phyloP scores from a whole-genome alignment of 2,113 vertebrate genomes.

The Sander vitreus region DNA sequence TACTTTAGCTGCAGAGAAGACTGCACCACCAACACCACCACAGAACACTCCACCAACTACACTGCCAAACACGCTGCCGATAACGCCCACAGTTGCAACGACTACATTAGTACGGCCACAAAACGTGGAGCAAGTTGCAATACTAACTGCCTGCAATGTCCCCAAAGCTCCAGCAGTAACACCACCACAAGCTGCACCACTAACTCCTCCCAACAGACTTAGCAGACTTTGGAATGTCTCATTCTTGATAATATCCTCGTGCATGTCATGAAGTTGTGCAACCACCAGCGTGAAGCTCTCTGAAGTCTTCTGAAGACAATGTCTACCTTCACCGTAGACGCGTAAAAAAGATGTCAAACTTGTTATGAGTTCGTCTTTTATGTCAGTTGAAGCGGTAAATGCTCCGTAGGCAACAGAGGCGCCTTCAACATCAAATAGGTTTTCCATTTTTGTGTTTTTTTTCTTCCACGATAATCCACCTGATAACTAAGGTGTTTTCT shows the following conservation, averaged over 20 bases:
- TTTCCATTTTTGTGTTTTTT: conserved; percentile 7
- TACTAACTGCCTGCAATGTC: not conserved
- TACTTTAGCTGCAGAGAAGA: fast-evolving
- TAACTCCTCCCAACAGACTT: not conserved
- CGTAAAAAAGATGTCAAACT: not conserved
- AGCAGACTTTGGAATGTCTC: fast-evolving
- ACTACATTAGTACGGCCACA: not conserved
- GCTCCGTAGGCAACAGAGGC: too few species aligned
- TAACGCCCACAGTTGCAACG: not conserved
- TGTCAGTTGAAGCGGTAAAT: not conserved
- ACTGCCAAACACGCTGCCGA: conserved; percentile 4
- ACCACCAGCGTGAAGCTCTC: not conserved
- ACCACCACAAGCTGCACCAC: not conserved
- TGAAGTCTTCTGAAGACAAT: not conserved
- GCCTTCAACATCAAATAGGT: too few species aligned
- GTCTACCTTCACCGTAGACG: not conserved
- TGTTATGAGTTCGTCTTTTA: fast-evolving
- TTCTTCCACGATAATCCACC: not conserved
- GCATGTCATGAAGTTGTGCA: not conserved
- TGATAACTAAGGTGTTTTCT: not conserved
- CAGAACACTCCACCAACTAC: not conserved
- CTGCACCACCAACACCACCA: not conserved
- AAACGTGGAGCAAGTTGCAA: not conserved
- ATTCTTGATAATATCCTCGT: fast-evolving
- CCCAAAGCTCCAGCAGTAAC: not conserved